Evolutionary conservation across 2,888 invertebrate genomes (phyloP).

Genomic region (Crossocerus cetratus): DNA sequence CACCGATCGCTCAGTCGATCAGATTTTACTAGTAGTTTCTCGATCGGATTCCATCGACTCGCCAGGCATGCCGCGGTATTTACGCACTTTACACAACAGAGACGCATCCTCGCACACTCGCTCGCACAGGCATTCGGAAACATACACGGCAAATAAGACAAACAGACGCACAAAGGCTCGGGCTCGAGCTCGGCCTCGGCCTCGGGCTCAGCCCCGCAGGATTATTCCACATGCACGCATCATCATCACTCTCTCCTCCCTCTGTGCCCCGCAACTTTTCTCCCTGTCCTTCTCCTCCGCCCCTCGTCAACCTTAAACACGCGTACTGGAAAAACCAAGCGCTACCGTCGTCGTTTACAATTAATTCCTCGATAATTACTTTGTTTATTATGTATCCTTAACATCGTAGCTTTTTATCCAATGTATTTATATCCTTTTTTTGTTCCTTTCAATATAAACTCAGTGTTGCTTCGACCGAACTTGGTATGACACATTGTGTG

Average conservation of each 20-base stretch:
- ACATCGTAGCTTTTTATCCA: no score
- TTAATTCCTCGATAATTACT: slow-evolving; percentile 69
- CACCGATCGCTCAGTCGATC: background rate
- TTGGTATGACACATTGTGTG: slow-evolving; percentile 64
- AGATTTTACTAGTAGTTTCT: no score
- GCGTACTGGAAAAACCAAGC: slow-evolving; percentile 65
- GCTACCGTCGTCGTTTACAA: slow-evolving; percentile 60
- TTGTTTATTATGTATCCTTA: slow-evolving; percentile 75
- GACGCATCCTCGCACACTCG: background rate
- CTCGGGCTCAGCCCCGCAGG: no score
- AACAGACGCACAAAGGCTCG: no score
- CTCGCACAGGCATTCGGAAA: slow-evolving; percentile 26
- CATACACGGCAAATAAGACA: no score
- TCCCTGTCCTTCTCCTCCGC: background rate
- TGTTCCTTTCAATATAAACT: slow-evolving; percentile 71
- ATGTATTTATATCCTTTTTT: slow-evolving; percentile 74
- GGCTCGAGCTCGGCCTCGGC: no score
- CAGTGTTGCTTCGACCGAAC: slow-evolving; percentile 68
- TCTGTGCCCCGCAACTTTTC: slow-evolving; percentile 52
- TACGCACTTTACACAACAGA: no score
- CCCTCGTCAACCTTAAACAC: slow-evolving; percentile 35
- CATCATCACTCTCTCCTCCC: slow-evolving; percentile 27
- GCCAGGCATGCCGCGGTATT: no score
- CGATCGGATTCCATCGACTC: no score
- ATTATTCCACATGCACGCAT: no score